Conservation (phyloP, 2,797 vertebrate genomes). For the Selene dorsalis region DNA sequence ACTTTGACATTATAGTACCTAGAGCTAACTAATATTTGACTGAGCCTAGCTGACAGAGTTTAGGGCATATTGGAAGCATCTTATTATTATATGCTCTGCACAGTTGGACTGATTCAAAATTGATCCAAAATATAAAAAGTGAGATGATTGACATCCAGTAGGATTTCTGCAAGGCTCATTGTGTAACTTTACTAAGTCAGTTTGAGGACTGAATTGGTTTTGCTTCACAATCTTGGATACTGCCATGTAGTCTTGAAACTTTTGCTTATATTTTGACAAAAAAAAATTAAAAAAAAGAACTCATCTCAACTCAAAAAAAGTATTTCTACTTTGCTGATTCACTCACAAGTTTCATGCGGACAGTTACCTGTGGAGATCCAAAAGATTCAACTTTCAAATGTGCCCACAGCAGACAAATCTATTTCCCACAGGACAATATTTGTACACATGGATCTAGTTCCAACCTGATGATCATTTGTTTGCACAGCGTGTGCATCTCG, state of each 20-base stretch:
- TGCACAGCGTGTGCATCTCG: background rate
- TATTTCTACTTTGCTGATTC: background rate
- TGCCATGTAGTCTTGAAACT: background rate
- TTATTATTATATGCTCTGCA: background rate
- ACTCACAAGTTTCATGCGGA: background rate
- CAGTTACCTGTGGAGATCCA: background rate
- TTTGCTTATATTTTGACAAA: too few species aligned
- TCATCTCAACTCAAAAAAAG: too few species aligned
- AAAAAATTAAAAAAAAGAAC: too few species aligned
- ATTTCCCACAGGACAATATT: background rate
- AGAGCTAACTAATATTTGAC: too few species aligned
- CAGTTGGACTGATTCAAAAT: background rate
- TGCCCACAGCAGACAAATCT: background rate
- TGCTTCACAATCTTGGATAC: background rate
- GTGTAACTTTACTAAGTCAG: background rate
- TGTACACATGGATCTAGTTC: background rate
- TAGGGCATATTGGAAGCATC: background rate
- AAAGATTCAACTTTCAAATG: background rate
- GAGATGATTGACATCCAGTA: background rate
- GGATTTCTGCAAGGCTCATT: background rate
- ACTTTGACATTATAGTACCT: too few species aligned
- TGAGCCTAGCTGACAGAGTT: too few species aligned
- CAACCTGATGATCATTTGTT: background rate
- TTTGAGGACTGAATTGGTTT: background rate
- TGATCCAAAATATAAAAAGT: too few species aligned